Base-by-base conservation (phyloP, 2,888 invertebrate species). In the Mesorhabditis spiculigera region DNA sequence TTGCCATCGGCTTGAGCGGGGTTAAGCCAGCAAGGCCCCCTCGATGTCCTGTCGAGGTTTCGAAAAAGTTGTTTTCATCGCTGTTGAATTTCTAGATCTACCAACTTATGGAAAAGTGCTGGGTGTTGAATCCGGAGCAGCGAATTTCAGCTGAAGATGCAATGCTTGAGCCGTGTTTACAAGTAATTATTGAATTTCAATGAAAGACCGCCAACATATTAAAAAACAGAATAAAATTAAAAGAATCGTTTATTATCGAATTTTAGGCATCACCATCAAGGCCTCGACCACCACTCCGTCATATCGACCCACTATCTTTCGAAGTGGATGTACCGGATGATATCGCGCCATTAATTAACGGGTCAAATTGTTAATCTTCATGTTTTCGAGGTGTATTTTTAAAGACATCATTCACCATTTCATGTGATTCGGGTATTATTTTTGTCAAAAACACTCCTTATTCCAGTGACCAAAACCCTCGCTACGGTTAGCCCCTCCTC, bases 61-160 rank as follows among this genome's bases (percentile, higher is more conserved):
- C 95, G 6, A 8, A 13, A 13, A 13, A 50, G n/a, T 50, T 10
- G 8, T 50, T n/a, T 13, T 50, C n/a, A 13, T 50, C 1, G 41
- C 63, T 16, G 41, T n/a, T 16, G 6, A 28, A 8, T 16, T 65
- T 42, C 13, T 65, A 65, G 43, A 65, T 65, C 68, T 77, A 76
- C 88, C 91, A 92, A 2, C 89, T 98, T 68, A 97, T 98, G 95
- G 91, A 93, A 70, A 95, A 95, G 87, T 97, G 97, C 86, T 98
- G 97, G 97, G 92, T 93, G 81, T 94, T 95, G 86, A 91, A 92
- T 77, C 93, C 96, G 0, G 91, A 92, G 72, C 89, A 94, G 44
- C 89, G 97, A 81, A 96, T 97, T 0, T 91, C 92, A 81, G 97
- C 97, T 86, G 91, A 92, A 41, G 94, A 95, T 86, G 92, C 96